Conservation (phyloP, 2,888 invertebrate species). For the Brassicogethes aeneus region DNA sequence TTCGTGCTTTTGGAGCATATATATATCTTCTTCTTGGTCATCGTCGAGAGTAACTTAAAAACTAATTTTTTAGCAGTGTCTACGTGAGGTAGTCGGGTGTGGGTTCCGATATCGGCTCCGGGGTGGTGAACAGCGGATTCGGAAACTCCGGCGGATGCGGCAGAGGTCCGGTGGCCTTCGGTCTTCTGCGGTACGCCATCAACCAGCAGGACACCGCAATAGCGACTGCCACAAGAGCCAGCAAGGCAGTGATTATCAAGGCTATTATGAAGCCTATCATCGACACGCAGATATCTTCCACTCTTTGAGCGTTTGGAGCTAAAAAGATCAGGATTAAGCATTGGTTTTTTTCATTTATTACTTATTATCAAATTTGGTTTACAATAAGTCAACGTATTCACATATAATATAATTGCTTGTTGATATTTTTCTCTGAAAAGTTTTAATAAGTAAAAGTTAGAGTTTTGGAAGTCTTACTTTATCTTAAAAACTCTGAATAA, state of each 20-base stretch:
- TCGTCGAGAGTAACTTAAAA: conserved; percentile 1
- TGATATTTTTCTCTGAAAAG: no score
- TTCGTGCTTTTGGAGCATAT: conserved; percentile 16
- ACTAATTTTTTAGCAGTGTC: conserved; percentile 10
- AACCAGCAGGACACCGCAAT: conserved; percentile 94
- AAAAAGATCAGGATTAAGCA: no score
- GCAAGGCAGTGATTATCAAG: conserved; percentile 80
- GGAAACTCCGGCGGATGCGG: conserved; percentile 95
- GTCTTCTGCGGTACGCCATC: conserved; percentile 83
- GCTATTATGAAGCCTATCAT: conserved; percentile 90
- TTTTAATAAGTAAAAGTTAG: no score
- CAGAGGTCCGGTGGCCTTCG: conserved; percentile 79
- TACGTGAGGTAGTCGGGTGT: conserved; percentile 70
- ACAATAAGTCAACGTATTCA: no score
- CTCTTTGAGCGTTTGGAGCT: conserved; percentile 49
- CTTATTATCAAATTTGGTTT: no score
- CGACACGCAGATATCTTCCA: conserved; percentile 86
- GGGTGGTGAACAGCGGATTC: conserved; percentile 82
- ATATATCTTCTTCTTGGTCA: conserved; percentile 10
- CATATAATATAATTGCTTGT: no score
- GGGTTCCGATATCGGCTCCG: conserved; percentile 72
- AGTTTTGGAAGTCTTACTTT: no score
- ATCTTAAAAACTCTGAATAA: no score
- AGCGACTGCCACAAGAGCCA: conserved; percentile 88
- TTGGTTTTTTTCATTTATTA: no score